phyloP scores from a whole-genome alignment of 2,888 invertebrate genomes.

The Trimorus sp. region DNA sequence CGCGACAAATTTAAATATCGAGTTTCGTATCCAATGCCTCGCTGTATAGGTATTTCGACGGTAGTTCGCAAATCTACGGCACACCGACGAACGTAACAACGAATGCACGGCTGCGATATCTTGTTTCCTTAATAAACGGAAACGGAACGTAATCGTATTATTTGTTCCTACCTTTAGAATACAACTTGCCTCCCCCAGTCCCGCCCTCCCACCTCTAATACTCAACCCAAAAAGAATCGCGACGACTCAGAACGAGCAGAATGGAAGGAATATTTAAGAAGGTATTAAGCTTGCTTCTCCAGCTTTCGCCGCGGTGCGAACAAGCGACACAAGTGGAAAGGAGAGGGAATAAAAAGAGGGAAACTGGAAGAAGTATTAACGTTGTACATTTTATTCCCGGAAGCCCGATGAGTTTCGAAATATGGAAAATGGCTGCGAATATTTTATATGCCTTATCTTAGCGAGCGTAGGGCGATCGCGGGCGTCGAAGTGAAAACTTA shows the following conservation, averaged over 20 bases:
- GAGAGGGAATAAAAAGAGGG: constrained; percentile 55
- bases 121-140: constrained; percentile 82
- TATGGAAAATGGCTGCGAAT: constrained; percentile 72
- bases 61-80: constrained; percentile 66
- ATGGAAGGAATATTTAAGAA: constrained; percentile 81
- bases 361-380: constrained; percentile 74
- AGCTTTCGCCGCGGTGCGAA: constrained; percentile 45
- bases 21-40: constrained; percentile 80
- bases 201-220: constrained; percentile 71
- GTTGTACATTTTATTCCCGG: constrained; percentile 75
- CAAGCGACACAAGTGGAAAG: constrained; percentile 35
- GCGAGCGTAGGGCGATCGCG: constrained; percentile 27
- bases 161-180: constrained; percentile 80
- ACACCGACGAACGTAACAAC: constrained; percentile 71
- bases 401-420: constrained; percentile 76
- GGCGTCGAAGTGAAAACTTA: constrained; percentile 11
- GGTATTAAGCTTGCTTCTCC: constrained; percentile 78
- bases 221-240: constrained; percentile 68
- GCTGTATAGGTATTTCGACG: constrained; percentile 70
- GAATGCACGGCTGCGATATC: constrained; percentile 75
- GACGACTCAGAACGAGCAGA: constrained; percentile 67
- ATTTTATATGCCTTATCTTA: constrained; percentile 30
- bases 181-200: constrained; percentile 67
- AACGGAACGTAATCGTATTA: constrained; percentile 82
- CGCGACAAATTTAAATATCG: constrained; percentile 79